Evolutionary conservation across 2,113 vertebrate species (phyloP).

Genomic region (Psittacula cyanocephala): DNA sequence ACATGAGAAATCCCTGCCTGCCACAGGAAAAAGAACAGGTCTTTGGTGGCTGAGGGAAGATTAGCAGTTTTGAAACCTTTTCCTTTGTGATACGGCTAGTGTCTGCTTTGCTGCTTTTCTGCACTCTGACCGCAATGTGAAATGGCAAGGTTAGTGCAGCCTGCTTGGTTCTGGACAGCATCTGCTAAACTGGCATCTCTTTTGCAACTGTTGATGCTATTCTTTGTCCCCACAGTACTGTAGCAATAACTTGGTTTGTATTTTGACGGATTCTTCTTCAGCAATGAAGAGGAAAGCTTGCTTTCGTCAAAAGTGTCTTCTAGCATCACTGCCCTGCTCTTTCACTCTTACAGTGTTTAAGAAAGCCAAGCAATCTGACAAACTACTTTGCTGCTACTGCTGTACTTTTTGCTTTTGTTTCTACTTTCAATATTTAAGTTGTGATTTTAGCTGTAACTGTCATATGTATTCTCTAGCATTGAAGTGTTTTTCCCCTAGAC

Average conservation of each 20-base stretch:
- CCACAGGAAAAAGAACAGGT: background rate
- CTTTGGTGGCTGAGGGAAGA: background rate
- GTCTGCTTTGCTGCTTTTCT: background rate
- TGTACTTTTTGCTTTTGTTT: background rate
- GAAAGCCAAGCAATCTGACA: background rate
- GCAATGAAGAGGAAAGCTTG: background rate
- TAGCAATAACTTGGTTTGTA: background rate
- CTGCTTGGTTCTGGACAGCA: background rate
- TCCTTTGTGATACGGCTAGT: background rate
- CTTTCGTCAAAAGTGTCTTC: background rate
- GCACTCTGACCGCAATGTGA: rapidly evolving
- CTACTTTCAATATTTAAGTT: background rate
- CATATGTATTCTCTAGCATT: background rate
- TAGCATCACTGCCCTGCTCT: background rate
- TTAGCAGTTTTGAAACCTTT: background rate
- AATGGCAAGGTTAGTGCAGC: background rate
- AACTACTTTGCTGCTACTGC: background rate
- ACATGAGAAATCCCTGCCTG: background rate
- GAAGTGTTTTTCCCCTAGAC: background rate
- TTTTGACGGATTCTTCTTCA: background rate
- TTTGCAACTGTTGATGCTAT: background rate
- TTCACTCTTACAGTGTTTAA: background rate
- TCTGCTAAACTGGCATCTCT: background rate
- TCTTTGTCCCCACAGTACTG: background rate
- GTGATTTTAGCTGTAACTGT: background rate